A percentile compares a stretch with the other conserved stretches of the same genome.
Conservation (phyloP, 2,113 vertebrate species). For the Lepus timidus region DNA sequence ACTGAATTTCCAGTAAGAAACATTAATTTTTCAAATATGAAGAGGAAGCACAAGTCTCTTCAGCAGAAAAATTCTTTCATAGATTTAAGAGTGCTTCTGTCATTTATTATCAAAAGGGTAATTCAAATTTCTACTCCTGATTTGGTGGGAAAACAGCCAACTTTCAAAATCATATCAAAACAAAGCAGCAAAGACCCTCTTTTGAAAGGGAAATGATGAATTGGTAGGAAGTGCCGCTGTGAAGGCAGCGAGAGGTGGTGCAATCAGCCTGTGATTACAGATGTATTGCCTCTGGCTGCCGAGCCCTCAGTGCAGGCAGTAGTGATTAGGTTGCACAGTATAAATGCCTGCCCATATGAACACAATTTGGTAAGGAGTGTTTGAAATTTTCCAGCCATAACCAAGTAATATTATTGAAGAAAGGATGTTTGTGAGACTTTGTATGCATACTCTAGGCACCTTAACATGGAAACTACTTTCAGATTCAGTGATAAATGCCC, state of each 20-base stretch:
- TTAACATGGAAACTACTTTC: slow-evolving; percentile 40
- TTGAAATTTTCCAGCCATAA: slow-evolving; percentile 45
- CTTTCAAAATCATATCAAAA: slow-evolving; percentile 62
- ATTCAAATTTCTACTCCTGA: slow-evolving; percentile 42
- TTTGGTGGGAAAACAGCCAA: slow-evolving; percentile 48
- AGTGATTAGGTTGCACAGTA: not conserved
- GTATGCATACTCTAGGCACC: not conserved
- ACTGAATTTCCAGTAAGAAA: not conserved
- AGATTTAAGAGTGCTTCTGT: slow-evolving; percentile 47
- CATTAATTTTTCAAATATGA: slow-evolving; percentile 43
- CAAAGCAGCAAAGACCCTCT: slow-evolving; percentile 48
- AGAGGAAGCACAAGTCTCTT: slow-evolving; percentile 40
- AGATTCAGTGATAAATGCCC: not conserved
- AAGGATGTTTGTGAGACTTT: slow-evolving; percentile 31
- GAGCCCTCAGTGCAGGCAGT: not conserved
- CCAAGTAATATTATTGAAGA: slow-evolving; percentile 5
- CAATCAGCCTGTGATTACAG: slow-evolving; percentile 50
- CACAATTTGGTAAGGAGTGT: slow-evolving; percentile 49
- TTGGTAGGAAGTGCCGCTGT: not conserved
- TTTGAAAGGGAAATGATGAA: slow-evolving; percentile 68
- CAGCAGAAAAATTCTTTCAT: slow-evolving; percentile 19
- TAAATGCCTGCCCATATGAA: slow-evolving; percentile 54
- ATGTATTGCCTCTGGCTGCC: not conserved
- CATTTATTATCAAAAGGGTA: slow-evolving; percentile 67
- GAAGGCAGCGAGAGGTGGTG: not conserved